Percentiles rank a stretch among this genome's conserved stretches.
Conservation (phyloP, 2,888 invertebrate genomes). For the Lasioglossum leucozonium region DNA sequence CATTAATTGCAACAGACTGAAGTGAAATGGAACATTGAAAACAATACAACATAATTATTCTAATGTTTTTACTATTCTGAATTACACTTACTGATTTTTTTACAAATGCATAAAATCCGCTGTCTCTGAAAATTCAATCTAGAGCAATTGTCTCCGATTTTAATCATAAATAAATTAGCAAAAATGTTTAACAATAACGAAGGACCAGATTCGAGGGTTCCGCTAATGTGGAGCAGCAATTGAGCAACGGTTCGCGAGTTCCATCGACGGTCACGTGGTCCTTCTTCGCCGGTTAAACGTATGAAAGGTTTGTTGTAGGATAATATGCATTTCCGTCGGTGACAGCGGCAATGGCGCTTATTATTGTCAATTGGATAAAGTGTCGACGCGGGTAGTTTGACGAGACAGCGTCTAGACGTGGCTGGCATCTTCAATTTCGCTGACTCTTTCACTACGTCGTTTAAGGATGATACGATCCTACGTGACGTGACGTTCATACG, state of each 20-base stretch:
- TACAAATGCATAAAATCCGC: too few species aligned
- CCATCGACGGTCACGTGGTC: slow-evolving; percentile 20
- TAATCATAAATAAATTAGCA: not conserved
- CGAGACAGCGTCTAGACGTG: slow-evolving; percentile 82
- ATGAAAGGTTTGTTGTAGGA: slow-evolving; percentile 69
- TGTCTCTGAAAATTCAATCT: not conserved
- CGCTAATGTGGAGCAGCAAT: not conserved
- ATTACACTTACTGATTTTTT: too few species aligned
- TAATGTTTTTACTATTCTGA: too few species aligned
- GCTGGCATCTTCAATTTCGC: slow-evolving; percentile 75
- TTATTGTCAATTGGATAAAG: slow-evolving; percentile 82
- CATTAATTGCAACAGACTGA: too few species aligned
- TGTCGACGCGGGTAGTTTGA: slow-evolving; percentile 78
- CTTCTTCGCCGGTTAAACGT: slow-evolving; percentile 26
- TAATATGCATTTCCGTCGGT: slow-evolving; percentile 80
- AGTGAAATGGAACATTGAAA: too few species aligned
- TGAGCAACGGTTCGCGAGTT: not conserved
- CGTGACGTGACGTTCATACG: slow-evolving; percentile 49
- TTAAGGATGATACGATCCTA: slow-evolving; percentile 59
- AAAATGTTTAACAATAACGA: not conserved
- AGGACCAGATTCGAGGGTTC: too few species aligned
- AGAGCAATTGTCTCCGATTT: not conserved
- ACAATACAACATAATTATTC: too few species aligned
- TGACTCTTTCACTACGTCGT: slow-evolving; percentile 61
- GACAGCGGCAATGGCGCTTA: slow-evolving; percentile 71